Percentiles rank a stretch among this genome's conserved stretches.
These are phyloP conservation scores for Trachelus iudaicus DNA, from an alignment of 2,888 invertebrate species.

Conservation along the genomic window DNA sequence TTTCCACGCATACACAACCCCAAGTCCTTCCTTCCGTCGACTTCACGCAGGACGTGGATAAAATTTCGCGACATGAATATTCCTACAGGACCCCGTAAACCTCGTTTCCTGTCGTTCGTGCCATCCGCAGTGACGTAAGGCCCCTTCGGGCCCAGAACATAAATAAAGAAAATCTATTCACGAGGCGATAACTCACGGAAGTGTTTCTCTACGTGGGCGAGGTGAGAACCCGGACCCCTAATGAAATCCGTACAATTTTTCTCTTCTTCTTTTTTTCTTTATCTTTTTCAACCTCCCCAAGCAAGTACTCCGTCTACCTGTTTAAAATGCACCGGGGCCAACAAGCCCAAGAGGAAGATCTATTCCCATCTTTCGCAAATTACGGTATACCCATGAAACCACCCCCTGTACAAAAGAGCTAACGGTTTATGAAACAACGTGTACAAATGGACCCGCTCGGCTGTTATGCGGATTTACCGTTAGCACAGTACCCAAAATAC, in stretches of 20 bases:
- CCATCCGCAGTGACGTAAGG: background rate
- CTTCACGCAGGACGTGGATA: conserved; percentile 7
- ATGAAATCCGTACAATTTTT: conserved; percentile 30
- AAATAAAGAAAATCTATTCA: background rate
- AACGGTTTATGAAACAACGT: too few species aligned
- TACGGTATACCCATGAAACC: too few species aligned
- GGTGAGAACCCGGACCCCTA: conserved; percentile 46
- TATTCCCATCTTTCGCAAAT: too few species aligned
- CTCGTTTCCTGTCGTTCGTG: conserved; percentile 46
- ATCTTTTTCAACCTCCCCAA: too few species aligned
- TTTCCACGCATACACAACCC: conserved; percentile 11
- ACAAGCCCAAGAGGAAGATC: too few species aligned
- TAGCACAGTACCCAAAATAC: too few species aligned
- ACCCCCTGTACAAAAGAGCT: too few species aligned
- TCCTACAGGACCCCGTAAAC: conserved; percentile 39
- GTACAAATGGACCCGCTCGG: too few species aligned
- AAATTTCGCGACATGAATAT: conserved; percentile 53
- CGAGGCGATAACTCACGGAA: conserved; percentile 8
- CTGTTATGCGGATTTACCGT: too few species aligned
- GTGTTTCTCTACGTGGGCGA: conserved; percentile 19
- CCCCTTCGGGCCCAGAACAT: background rate
- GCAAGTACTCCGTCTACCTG: too few species aligned
- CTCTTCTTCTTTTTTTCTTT: too few species aligned
- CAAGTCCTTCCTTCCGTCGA: background rate
- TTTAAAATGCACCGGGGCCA: too few species aligned